Base-by-base conservation (phyloP, 2,797 vertebrate genomes). In the Hyperoplus immaculatus region DNA sequence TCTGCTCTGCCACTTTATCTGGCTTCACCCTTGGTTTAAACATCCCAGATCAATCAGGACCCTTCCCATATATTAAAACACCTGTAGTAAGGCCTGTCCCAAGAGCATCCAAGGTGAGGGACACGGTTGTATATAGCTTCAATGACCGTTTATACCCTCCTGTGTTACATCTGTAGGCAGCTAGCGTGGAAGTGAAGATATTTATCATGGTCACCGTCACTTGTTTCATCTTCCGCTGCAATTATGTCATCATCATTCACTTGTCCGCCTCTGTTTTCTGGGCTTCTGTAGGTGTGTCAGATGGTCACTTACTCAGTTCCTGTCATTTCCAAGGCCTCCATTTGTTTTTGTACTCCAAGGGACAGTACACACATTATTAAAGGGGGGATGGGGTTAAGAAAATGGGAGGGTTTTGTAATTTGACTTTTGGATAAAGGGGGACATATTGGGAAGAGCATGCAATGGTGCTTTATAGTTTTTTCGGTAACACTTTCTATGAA, bases 1-100 rank as follows among this genome's bases (percentile, higher is more conserved):
- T 42, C 41, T 69, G 55, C 29, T 59, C n/a, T 8, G 29, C 3
- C 29, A 57, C 73, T 50, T 61, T 62, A 81, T 72, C 82, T 73
- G 83, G 59, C 60, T 81, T 77, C 55, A 86, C 79, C 86, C 88
- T 88, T 89, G 84, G 62, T 64, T 69, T 67, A 3, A 80, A 72
- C 72, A 78, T 75, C 70, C 41, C 50, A 83, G 74, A 92, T 91
- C 85, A 90, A 92, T 93, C 83, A 76, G 55, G 62, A 16, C 53
- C 71, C 50, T 65, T 47, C 65, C 50, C 75, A 56, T 68, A 87
- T 79, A 72, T 81, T 64, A 29, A 29, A 29, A 29, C 54, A 69
- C 60, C 65, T 69, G 46, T 68, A 47, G 29, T 29, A 29, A 29
- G 29, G 29, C 29, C 58, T 75, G 66, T 84, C 72, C 78, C 59